Conservation (phyloP, 2,888 invertebrate genomes). For the Yponomeuta evonymella region DNA sequence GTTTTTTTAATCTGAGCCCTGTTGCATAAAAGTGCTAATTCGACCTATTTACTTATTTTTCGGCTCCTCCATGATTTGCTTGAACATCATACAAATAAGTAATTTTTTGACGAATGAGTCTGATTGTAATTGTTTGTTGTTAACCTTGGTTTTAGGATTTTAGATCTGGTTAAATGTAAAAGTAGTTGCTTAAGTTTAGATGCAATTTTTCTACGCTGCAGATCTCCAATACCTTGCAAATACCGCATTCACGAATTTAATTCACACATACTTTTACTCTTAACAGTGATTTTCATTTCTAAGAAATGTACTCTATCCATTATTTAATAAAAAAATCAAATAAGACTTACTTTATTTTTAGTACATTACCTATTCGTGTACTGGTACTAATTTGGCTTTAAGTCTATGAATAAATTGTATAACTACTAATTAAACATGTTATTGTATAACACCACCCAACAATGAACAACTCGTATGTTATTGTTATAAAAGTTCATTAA, state of each 20-base stretch:
- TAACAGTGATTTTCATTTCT: background rate
- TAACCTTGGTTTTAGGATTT: too few relatives aligned
- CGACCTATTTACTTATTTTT: too few relatives aligned
- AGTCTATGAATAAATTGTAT: background rate
- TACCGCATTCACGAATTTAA: background rate
- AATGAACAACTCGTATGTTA: background rate
- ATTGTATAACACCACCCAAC: background rate
- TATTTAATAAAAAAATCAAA: background rate
- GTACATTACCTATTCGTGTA: too few relatives aligned
- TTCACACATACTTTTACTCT: background rate
- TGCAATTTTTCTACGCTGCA: background rate
- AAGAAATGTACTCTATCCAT: background rate
- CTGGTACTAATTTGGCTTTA: background rate
- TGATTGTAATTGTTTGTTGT: too few relatives aligned
- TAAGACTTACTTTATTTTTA: background rate
- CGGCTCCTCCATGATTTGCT: too few relatives aligned
- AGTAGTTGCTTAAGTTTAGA: too few relatives aligned
- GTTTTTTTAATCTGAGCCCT: too few relatives aligned
- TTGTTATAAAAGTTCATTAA: background rate
- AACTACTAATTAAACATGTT: background rate
- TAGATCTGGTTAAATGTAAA: too few relatives aligned
- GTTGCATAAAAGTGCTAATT: too few relatives aligned
- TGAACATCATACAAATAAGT: too few relatives aligned
- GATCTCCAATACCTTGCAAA: background rate
- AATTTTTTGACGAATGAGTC: too few relatives aligned